phyloP scores from a whole-genome alignment of 2,797 vertebrate species.

The Sternotherus odoratus region DNA sequence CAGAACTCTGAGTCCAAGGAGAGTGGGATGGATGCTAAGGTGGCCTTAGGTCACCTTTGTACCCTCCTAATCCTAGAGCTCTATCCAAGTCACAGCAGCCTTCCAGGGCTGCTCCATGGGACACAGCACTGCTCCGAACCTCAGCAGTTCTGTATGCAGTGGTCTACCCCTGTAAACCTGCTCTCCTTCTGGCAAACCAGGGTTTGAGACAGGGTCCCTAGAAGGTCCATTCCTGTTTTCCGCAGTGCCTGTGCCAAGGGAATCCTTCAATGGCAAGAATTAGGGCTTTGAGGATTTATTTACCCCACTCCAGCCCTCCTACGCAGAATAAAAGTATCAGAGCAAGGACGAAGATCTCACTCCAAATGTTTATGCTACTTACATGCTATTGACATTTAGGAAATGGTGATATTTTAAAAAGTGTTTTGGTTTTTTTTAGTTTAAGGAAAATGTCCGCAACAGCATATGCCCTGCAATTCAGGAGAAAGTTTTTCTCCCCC shows the following conservation, averaged over 20 bases:
- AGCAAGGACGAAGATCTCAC: not conserved
- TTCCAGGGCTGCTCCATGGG: not conserved
- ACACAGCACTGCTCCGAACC: not conserved
- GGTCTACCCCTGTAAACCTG: not conserved
- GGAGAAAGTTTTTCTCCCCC: not conserved
- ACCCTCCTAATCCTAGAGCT: not conserved
- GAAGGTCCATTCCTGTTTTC: not conserved
- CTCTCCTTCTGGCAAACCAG: not conserved
- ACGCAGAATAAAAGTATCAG: not conserved
- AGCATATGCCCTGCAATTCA: not conserved
- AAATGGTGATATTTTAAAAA: not conserved
- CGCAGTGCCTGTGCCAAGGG: not conserved
- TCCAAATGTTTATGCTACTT: not conserved
- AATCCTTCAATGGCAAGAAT: not conserved
- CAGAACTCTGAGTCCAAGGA: not conserved
- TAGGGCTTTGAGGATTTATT: not conserved
- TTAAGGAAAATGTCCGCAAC: not conserved
- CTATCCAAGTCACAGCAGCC: rapidly evolving
- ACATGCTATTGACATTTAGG: not conserved
- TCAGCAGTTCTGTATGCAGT: rapidly evolving
- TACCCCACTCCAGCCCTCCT: not conserved
- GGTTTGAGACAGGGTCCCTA: not conserved
- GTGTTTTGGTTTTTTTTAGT: not conserved
- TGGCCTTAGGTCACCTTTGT: not conserved
- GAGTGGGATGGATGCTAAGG: not conserved